Percentiles rank a stretch among this genome's conserved stretches.
phyloP scores from a whole-genome alignment of 2,113 vertebrate species.

The Alectura lathami region DNA sequence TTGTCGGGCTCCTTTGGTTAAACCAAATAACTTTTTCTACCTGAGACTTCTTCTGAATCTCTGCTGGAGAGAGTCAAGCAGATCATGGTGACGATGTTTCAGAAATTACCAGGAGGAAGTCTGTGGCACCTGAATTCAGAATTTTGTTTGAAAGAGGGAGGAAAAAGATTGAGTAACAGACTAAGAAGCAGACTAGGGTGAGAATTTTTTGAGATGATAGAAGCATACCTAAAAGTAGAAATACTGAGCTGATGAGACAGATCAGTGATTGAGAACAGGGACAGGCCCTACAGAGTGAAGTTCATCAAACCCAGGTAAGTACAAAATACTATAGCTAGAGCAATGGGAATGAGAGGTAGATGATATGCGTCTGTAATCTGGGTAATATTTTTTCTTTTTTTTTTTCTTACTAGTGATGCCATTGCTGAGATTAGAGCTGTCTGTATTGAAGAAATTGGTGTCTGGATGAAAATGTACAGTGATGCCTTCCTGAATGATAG shows the following conservation, averaged over 20 bases:
- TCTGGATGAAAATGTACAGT: slow-evolving; percentile 99
- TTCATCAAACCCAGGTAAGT: not conserved
- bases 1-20: not conserved
- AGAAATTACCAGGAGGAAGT: not conserved
- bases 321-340: not conserved
- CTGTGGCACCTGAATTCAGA: not conserved
- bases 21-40: not conserved
- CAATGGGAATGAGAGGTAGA: not conserved
- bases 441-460: slow-evolving; percentile 98
- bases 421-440: slow-evolving; percentile 98
- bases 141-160: not conserved
- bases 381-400: not conserved
- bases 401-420: slow-evolving; percentile 83
- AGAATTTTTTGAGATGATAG: not conserved
- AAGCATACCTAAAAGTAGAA: not conserved
- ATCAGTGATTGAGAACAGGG: not conserved
- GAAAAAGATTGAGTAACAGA: not conserved
- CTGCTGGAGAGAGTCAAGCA: not conserved
- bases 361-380: not conserved
- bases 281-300: not conserved
- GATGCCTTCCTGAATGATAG: slow-evolving; percentile 98
- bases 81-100: not conserved
- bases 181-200: not conserved
- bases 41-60: not conserved
- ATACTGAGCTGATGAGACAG: not conserved